Evolutionary conservation across 1,140 invertebrate genomes (phyloP).

Genomic region (Drosophila punjabiensis): DNA sequence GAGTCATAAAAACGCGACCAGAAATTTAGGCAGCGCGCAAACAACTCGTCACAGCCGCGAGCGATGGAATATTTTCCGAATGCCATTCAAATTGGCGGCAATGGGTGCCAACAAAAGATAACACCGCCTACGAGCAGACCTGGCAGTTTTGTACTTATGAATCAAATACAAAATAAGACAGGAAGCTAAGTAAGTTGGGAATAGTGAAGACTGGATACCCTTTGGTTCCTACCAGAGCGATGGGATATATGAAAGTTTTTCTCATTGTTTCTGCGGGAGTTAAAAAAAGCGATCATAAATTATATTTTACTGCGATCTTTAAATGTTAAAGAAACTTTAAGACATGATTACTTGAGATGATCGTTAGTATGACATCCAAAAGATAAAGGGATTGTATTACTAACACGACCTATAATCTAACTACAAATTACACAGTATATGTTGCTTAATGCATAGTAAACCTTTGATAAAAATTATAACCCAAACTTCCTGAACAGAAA

Average conservation of each 20-base stretch:
- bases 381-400: no score
- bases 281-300: background rate
- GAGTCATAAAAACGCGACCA: constrained; percentile 22
- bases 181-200: background rate
- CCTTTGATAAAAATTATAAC: no score
- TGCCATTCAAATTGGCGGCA: constrained; percentile 47
- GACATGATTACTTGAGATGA: no score
- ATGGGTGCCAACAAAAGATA: constrained; percentile 62
- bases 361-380: no score
- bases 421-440: no score
- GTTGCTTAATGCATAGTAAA: no score
- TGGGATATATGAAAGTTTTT: background rate
- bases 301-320: background rate
- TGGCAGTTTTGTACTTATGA: constrained; percentile 22
- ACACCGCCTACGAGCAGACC: constrained; percentile 27
- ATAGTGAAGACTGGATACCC: background rate
- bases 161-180: constrained; percentile 22
- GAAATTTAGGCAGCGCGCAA: constrained; percentile 15
- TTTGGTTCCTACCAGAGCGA: no score
- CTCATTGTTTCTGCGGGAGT: background rate
- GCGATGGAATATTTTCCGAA: constrained; percentile 58
- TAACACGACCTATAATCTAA: no score
- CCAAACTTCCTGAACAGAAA: background rate
- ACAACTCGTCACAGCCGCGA: constrained; percentile 61
- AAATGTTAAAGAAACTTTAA: background rate